phyloP scores from a whole-genome alignment of 2,888 invertebrate species.

The Stenchaetothrips biformis region DNA sequence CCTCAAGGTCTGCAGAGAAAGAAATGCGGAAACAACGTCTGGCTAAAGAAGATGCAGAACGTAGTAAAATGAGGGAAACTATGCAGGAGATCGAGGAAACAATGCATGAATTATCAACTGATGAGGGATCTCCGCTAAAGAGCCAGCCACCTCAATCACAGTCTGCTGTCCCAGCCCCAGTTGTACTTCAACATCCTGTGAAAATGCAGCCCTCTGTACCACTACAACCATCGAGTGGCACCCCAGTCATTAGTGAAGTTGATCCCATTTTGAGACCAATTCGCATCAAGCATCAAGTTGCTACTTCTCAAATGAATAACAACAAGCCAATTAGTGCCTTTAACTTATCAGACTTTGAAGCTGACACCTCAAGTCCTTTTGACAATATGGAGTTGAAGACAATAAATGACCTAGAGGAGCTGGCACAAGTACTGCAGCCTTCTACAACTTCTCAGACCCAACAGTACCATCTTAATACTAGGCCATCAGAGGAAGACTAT shows the following conservation, averaged over 20 bases:
- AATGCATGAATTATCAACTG: conserved; percentile 53
- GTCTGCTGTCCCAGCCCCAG: neutral
- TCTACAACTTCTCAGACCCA: conserved; percentile 25
- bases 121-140: conserved; percentile 37
- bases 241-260: conserved; percentile 42
- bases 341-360: conserved; percentile 75
- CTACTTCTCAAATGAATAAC: conserved; percentile 43
- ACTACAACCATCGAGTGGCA: conserved; percentile 38
- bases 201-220: conserved; percentile 30
- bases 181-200: conserved; percentile 27
- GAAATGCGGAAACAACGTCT: conserved; percentile 57
- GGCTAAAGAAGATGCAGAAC: conserved; percentile 55
- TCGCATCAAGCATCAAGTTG: conserved; percentile 44
- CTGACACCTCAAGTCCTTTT: conserved; percentile 87
- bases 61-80: conserved; percentile 58
- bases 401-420: conserved; percentile 84
- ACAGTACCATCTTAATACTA: conserved; percentile 45
- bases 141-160: neutral
- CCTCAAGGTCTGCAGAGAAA: conserved; percentile 57
- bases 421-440: conserved; percentile 63
- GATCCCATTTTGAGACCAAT: conserved; percentile 48
- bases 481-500: conserved; percentile 43
- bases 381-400: conserved; percentile 89
- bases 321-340: conserved; percentile 36
- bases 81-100: conserved; percentile 51